A percentile compares a stretch with the other conserved stretches of the same genome.
These are phyloP conservation scores for Ctenochaetus hawaiiensis DNA, from an alignment of 2,797 vertebrate genomes.

Conservation along the genomic window DNA sequence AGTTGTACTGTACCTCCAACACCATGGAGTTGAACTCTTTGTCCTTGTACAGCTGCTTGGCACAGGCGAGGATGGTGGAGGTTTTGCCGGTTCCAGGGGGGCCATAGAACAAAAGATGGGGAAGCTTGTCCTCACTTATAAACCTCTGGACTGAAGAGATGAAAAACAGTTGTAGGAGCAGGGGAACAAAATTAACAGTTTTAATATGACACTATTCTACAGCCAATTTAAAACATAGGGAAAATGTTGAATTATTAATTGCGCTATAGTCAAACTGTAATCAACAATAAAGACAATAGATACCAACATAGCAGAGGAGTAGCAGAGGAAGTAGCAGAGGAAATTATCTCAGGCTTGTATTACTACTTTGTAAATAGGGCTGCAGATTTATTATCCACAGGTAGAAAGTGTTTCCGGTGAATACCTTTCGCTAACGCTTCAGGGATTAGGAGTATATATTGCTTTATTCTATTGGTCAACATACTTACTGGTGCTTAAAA, in stretches of 20 bases:
- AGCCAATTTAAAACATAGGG: no score
- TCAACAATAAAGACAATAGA: no score
- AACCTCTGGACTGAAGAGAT: constrained; percentile 90
- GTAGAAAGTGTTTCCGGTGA: neutral
- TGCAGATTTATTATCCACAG: neutral
- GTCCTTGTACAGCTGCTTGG: constrained; percentile 92
- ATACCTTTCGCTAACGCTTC: neutral
- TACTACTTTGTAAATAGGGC: no score
- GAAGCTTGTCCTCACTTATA: constrained; percentile 93
- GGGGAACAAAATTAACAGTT: neutral
- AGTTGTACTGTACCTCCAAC: constrained; percentile 87
- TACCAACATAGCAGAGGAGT: no score
- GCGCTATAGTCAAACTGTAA: no score
- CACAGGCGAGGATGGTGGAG: constrained; percentile 95
- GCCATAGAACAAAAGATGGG: constrained; percentile 95
- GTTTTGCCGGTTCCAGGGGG: constrained; percentile 98
- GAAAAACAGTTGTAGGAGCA: neutral
- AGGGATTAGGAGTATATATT: neutral
- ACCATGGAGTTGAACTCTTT: constrained; percentile 97
- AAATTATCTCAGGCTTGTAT: no score
- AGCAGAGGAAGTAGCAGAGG: no score
- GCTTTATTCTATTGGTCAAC: neutral
- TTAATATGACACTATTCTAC: neutral
- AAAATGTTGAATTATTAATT: no score
- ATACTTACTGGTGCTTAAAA: constrained; percentile 93